These are phyloP conservation scores for Tokudaia tokunoshimensis DNA, from an alignment of 2,797 vertebrate genomes.

Conservation along the genomic window DNA sequence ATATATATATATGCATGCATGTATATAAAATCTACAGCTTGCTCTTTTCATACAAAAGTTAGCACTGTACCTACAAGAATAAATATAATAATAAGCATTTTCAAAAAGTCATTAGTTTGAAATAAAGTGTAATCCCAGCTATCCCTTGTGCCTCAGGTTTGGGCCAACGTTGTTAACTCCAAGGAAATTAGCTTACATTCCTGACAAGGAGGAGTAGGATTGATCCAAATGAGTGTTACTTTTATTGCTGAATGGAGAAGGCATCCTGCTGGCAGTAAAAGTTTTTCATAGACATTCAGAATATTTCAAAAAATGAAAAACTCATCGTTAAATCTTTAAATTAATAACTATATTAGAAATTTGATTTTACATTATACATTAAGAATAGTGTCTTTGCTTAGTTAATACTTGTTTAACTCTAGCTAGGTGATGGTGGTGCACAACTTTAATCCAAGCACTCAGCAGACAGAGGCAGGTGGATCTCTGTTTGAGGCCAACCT, in stretches of 20 bases:
- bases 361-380: not conserved
- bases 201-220: slow-evolving; percentile 15
- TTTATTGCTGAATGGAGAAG: not conserved
- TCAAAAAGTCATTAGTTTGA: slow-evolving; percentile 37
- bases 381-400: not conserved
- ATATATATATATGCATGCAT: not conserved
- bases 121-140: not conserved
- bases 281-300: not conserved
- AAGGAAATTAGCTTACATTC: slow-evolving; percentile 8
- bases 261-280: not conserved
- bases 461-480: not conserved
- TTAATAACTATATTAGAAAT: not conserved
- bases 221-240: slow-evolving; percentile 14
- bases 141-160: not conserved
- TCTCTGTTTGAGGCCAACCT: not conserved
- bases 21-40: not conserved
- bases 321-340: not conserved
- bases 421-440: not conserved
- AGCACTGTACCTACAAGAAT: not conserved
- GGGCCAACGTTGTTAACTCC: not conserved
- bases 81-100: slow-evolving; percentile 42
- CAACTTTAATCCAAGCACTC: not conserved
- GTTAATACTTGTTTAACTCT: not conserved
- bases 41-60: slow-evolving; percentile 4
- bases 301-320: slow-evolving; percentile 18